Evolutionary conservation across 2,888 invertebrate species (phyloP), one percentile per base, ranked within the genome.

Genomic region (Drosophila crucigera): DNA sequence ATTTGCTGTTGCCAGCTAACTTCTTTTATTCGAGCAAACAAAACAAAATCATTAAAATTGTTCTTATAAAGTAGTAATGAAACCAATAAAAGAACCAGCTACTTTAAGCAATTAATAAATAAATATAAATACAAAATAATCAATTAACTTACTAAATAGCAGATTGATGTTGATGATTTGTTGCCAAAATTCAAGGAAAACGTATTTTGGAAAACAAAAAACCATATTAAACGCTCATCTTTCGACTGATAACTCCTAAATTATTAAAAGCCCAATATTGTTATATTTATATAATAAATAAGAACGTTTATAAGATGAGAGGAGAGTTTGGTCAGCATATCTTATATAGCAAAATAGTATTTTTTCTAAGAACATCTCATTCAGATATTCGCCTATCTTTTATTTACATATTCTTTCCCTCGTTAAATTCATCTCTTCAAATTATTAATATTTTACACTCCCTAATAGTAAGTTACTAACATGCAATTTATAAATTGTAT

Each of bases 361-460:
- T 22, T 22, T 11, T 22, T 7, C 7, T 7, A 14, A 16, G 4
- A 47, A 14, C 4, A 22, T 22, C 4, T 47, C 47, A 4, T 2
- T 22, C 4, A 3, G 22, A 22, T 1, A 22, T 22, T 22, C 14
- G 7, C 4, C 1, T 1, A 14, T 22, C 0, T 14, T 2, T 47
- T 14, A 22, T 22, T 47, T 14, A 22, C 4, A 14, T 7, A 4
- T 22, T 7, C 14, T 4, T 22, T 22, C 1, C 7, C 22, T 43
- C 0, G 11, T 6, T 14, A 3, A 14, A 22, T 7, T 14, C 6
- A 7, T 22, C 7, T 22, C 0, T 47, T 1, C 7, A 0, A 14
- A 47, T 4, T 47, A 0, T 47, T 4, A 47, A 22, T 7, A 22
- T 22, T 7, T 14, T 14, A 47, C 22, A 14, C 10, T n/a, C 4